These are phyloP conservation scores for Paradoxurus hermaphroditus DNA, from an alignment of 2,113 vertebrate genomes.

Conservation along the genomic window DNA sequence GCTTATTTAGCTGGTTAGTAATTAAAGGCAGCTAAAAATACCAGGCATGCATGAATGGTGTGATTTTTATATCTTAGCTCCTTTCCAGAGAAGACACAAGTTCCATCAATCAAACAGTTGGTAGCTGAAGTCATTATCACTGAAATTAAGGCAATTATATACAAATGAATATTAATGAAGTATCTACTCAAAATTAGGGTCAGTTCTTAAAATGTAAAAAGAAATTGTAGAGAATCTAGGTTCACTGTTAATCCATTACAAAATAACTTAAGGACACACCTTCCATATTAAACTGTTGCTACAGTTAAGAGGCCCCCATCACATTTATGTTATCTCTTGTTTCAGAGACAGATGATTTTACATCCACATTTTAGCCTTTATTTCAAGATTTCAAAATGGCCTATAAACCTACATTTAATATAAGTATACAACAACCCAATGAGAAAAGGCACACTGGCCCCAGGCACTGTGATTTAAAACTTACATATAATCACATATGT, in stretches of 20 bases:
- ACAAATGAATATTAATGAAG: slow-evolving; percentile 90
- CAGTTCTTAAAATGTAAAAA: slow-evolving; percentile 79
- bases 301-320: neutral
- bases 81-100: slow-evolving; percentile 84
- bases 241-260: slow-evolving; percentile 73
- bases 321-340: neutral
- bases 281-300: slow-evolving; percentile 68
- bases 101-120: slow-evolving; percentile 89
- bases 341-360: slow-evolving; percentile 20
- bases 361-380: neutral
- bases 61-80: slow-evolving; percentile 86
- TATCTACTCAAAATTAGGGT: slow-evolving; percentile 84
- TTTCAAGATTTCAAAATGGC: slow-evolving; percentile 43
- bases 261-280: slow-evolving; percentile 73
- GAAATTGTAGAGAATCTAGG: slow-evolving; percentile 76
- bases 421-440: neutral
- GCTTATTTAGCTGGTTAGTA: slow-evolving; percentile 86
- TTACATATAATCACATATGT: no score
- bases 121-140: slow-evolving; percentile 88
- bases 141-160: slow-evolving; percentile 89
- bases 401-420: slow-evolving; percentile 15
- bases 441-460: neutral
- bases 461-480: neutral
- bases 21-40: slow-evolving; percentile 90
- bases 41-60: slow-evolving; percentile 85